These are phyloP conservation scores for Acanthornis magna DNA, from an alignment of 2,797 vertebrate genomes.

Conservation along the genomic window DNA sequence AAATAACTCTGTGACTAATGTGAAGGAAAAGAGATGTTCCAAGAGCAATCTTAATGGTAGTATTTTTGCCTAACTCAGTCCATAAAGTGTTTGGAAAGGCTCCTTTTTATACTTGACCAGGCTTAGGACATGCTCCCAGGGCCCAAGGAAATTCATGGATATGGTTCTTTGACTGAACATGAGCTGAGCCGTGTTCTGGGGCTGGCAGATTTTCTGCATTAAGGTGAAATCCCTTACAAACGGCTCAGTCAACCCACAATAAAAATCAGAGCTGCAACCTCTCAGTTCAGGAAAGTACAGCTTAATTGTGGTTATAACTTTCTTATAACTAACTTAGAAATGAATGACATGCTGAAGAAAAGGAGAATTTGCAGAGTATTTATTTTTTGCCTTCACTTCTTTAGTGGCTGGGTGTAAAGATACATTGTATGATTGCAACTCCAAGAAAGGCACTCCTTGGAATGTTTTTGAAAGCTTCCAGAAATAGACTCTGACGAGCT, in stretches of 20 bases:
- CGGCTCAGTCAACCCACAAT: neutral
- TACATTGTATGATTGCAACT: neutral
- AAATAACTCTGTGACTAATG: neutral
- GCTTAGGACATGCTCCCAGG: neutral
- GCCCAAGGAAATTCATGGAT: neutral
- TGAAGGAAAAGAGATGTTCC: slow-evolving; percentile 8
- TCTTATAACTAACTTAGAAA: neutral
- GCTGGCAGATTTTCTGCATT: neutral
- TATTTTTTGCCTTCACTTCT: neutral
- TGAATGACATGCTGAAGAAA: neutral
- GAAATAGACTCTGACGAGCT: neutral
- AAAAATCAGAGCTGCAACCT: slow-evolving; percentile 13
- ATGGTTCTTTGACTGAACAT: neutral
- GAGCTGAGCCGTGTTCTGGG: neutral
- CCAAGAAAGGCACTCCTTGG: neutral
- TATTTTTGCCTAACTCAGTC: neutral
- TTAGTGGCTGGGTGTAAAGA: neutral
- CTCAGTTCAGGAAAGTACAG: neutral
- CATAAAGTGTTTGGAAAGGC: neutral
- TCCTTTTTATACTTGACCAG: neutral
- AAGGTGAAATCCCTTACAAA: slow-evolving; percentile 11
- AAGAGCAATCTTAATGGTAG: neutral
- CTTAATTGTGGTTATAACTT: neutral
- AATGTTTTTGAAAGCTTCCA: slow-evolving; percentile 19
- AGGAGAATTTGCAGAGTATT: neutral